Evolutionary conservation across 2,797 vertebrate genomes (phyloP).

Genomic region (Hydrolagus colliei): DNA sequence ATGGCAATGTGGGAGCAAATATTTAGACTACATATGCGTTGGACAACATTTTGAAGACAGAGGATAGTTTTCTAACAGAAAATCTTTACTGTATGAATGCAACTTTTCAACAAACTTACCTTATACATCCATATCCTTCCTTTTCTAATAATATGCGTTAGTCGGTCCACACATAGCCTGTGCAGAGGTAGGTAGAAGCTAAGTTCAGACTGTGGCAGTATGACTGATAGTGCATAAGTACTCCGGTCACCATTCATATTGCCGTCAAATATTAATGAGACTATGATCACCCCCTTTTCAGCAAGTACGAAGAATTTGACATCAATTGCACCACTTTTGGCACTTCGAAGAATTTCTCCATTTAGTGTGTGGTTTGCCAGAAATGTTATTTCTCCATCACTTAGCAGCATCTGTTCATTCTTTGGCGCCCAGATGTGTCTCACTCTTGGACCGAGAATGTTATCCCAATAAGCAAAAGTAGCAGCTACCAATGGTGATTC

Average conservation of each 20-base stretch:
- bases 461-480: slow-evolving; percentile 98
- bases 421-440: slow-evolving; percentile 90
- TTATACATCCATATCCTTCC: slow-evolving; percentile 98
- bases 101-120: slow-evolving; percentile 53
- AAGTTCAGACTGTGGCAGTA: slow-evolving; percentile 85
- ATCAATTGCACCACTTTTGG: slow-evolving; percentile 87
- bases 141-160: slow-evolving; percentile 89
- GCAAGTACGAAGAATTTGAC: slow-evolving; percentile 95
- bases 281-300: slow-evolving; percentile 91
- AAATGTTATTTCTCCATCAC: slow-evolving; percentile 89
- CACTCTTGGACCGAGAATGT: slow-evolving; percentile 90
- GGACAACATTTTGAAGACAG: no score
- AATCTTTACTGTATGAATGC: slow-evolving; percentile 20
- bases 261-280: slow-evolving; percentile 95
- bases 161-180: slow-evolving; percentile 81
- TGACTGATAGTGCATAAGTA: slow-evolving; percentile 88
- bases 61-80: no score
- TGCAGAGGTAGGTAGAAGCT: slow-evolving; percentile 90
- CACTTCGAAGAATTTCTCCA: slow-evolving; percentile 92
- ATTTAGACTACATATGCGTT: no score
- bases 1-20: no score
- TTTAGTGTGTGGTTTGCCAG: slow-evolving; percentile 94
- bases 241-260: slow-evolving; percentile 94
- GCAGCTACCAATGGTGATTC: slow-evolving; percentile 86
- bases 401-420: slow-evolving; percentile 74